Evolutionary conservation across 2,113 vertebrate species (phyloP), one percentile per base, ranked within the genome.

Genomic region (Elachura formosa): DNA sequence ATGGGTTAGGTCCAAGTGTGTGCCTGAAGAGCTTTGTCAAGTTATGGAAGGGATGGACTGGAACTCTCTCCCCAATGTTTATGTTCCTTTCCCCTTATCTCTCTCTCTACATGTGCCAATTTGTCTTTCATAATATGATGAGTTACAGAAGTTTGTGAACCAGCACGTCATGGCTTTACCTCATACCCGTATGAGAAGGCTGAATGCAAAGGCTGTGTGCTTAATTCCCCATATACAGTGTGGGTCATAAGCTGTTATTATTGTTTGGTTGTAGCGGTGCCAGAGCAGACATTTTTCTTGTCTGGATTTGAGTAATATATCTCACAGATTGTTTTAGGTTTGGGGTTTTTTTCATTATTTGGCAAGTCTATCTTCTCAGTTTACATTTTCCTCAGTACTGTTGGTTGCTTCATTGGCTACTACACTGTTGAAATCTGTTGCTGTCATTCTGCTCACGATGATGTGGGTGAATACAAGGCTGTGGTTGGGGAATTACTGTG

Each of bases 231-330:
- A 72, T 41, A 34, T 79, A 80, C 43, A 55, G 66, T 36, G 0
- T 74, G 80, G 92, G 90, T 90, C 96, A 87, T 87, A 96, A 96
- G 84, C 91, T 94, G 48, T 86, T 94, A 71, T 92, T 97, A 77
- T 94, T 95, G 41, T 95, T 92, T 93, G 38, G 67, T 55, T 93
- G 62, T 58, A 84, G 31, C 45, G 48, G 80, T 94, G 75, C 94
- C 90, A 96, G 92, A 89, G 58, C 38, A 95, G 91, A 87, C 62
- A 90, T 94, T 96, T 96, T 94, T 92, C 89, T 96, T 94, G 89
- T 90, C 84, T 68, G 41, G 43, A 61, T 90, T 96, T 92, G 95
- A 96, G 59, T 77, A 88, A 93, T 83, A 87, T 88, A 90, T 93
- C 75, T 94, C 93, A 71, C 55, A 91, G 84, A n/a, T n/a, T n/a